Percentiles rank a stretch among this genome's conserved stretches.
Conservation (phyloP, 30 jellyfish, hydroid and myxozoan genomes). For the Aurelia aurita complex sp. Pacific region DNA sequence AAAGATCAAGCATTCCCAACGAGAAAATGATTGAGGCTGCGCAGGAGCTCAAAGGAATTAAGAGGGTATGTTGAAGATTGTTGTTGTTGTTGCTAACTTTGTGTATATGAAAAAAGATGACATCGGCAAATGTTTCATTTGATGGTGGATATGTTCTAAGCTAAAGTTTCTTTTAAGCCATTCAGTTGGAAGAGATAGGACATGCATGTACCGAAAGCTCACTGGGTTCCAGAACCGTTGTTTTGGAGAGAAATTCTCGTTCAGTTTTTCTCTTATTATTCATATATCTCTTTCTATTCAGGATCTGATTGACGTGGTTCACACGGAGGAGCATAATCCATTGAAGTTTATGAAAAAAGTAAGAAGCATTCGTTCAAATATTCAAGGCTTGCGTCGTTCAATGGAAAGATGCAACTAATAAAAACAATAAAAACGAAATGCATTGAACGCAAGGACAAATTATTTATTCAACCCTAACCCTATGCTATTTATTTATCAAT, state of each 20-base stretch:
- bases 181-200: no score
- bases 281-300: background rate
- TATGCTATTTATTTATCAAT: no score
- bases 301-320: conserved; percentile 42
- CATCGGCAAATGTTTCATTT: no score
- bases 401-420: conserved; percentile 48
- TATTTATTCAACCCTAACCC: no score
- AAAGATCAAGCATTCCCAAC: conserved; percentile 54
- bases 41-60: conserved; percentile 43
- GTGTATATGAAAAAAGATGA: no score
- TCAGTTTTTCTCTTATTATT: no score
- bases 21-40: conserved; percentile 25
- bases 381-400: conserved; percentile 44
- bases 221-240: no score
- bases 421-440: background rate
- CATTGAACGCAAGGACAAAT: no score
- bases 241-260: no score
- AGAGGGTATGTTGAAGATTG: conserved; percentile 19
- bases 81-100: background rate
- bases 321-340: conserved; percentile 28
- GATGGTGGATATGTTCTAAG: no score
- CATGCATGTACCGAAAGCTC: no score
- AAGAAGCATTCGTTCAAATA: conserved; percentile 53
- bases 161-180: no score
- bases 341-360: conserved; percentile 29